These are phyloP conservation scores for Choristoneura fumiferana DNA, from an alignment of 1,140 invertebrate genomes.

Conservation along the genomic window DNA sequence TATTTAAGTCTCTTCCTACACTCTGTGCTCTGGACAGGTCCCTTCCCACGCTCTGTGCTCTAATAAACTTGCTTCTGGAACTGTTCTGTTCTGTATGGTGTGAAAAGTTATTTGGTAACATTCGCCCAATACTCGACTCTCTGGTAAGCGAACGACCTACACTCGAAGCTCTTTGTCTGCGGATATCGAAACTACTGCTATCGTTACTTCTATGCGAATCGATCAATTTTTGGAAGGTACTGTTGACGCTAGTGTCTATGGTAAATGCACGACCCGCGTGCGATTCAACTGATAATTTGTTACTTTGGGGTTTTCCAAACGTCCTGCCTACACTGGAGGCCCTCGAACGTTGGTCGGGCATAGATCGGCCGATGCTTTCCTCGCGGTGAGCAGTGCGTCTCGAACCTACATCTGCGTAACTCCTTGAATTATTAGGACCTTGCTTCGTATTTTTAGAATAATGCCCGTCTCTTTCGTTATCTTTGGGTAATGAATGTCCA, in stretches of 20 bases:
- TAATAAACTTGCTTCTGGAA: constrained; percentile 35
- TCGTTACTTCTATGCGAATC: constrained; percentile 22
- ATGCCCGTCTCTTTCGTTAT: constrained; percentile 33
- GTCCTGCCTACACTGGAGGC: constrained; percentile 23
- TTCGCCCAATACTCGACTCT: constrained; percentile 28
- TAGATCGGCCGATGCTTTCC: constrained; percentile 28
- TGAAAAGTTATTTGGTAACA: constrained; percentile 17
- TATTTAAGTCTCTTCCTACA: neutral
- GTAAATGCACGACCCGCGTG: constrained; percentile 46
- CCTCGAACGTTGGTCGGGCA: constrained; percentile 25
- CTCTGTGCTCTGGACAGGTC: constrained; percentile 28
- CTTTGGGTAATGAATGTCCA: constrained; percentile 34
- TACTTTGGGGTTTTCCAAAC: constrained; percentile 21
- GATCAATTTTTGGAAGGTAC: constrained; percentile 47
- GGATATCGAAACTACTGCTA: constrained; percentile 39
- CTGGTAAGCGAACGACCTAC: constrained; percentile 45
- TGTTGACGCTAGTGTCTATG: constrained; percentile 58
- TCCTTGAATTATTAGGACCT: constrained; percentile 25
- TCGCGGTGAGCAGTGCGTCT: constrained; percentile 33
- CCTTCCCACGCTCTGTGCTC: constrained; percentile 61
- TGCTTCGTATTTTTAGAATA: constrained; percentile 28
- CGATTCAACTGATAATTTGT: constrained; percentile 41
- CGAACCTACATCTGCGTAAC: constrained; percentile 25
- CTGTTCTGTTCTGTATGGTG: neutral
- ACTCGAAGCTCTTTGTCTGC: constrained; percentile 56